phyloP scores from a whole-genome alignment of 2,113 vertebrate genomes.

The Pachycephala philippinensis region DNA sequence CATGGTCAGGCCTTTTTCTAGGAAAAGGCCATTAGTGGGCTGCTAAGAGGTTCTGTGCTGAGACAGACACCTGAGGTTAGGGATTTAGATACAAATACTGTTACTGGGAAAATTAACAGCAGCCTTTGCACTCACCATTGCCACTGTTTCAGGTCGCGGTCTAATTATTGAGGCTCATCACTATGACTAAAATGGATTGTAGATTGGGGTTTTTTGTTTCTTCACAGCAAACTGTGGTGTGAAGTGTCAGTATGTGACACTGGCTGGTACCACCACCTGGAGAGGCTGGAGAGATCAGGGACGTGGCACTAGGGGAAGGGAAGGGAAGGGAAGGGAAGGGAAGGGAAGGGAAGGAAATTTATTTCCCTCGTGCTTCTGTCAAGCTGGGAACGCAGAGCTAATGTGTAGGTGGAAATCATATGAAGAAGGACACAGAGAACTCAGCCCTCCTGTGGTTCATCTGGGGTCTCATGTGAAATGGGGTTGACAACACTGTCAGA shows the following conservation, averaged over 20 bases:
- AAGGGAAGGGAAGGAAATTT: not conserved
- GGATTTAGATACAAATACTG: not conserved
- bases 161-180: not conserved
- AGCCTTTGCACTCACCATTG: not conserved
- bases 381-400: not conserved
- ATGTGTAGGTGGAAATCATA: not conserved
- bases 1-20: not conserved
- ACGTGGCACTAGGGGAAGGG: not conserved
- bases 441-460: not conserved
- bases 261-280: not conserved
- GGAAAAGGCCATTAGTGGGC: not conserved
- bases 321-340: no score
- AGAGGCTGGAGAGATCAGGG: not conserved
- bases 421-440: not conserved
- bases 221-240: not conserved
- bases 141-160: not conserved
- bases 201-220: not conserved
- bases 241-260: not conserved
- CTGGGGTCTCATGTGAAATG: not conserved
- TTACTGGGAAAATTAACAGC: not conserved
- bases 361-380: not conserved
- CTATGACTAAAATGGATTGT: not conserved
- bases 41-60: not conserved
- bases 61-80: not conserved
- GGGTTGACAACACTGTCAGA: not conserved